Conservation (phyloP, 2,113 vertebrate species). For the Damaliscus lunatus region DNA sequence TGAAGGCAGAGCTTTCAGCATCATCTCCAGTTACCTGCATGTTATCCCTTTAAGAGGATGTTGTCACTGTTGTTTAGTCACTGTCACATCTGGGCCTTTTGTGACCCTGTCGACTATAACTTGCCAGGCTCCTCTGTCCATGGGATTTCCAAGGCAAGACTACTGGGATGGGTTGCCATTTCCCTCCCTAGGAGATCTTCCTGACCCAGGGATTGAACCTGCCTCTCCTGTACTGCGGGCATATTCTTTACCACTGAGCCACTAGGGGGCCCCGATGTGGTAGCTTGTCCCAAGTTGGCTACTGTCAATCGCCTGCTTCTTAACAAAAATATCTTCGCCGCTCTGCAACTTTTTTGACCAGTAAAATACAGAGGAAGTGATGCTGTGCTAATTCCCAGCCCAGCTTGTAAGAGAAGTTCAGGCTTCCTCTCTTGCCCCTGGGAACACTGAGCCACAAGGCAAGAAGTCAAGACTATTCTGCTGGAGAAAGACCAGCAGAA, state of each 20-base stretch:
- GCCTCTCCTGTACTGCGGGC: not conserved
- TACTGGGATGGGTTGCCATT: not conserved
- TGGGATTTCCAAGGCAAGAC: not conserved
- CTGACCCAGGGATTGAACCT: not conserved
- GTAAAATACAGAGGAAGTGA: not conserved
- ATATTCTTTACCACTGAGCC: not conserved
- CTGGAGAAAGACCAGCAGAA: not conserved
- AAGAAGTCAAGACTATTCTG: not conserved
- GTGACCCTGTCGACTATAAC: not conserved
- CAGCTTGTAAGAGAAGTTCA: not conserved
- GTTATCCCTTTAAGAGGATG: no score
- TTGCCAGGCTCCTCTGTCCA: not conserved
- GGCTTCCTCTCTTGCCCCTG: not conserved
- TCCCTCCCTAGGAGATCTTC: not conserved
- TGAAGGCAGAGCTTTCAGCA: not conserved
- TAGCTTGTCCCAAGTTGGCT: not conserved
- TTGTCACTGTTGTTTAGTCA: not conserved
- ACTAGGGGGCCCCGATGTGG: not conserved
- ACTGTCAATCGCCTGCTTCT: not conserved
- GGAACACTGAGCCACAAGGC: not conserved
- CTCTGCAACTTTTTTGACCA: not conserved
- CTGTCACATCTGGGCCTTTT: not conserved
- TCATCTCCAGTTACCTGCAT: rapidly evolving
- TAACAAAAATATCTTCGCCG: no score
- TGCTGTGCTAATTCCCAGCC: rapidly evolving